Base-by-base conservation (phyloP, 2,888 invertebrate species). In the Aspidiotus destructor region DNA sequence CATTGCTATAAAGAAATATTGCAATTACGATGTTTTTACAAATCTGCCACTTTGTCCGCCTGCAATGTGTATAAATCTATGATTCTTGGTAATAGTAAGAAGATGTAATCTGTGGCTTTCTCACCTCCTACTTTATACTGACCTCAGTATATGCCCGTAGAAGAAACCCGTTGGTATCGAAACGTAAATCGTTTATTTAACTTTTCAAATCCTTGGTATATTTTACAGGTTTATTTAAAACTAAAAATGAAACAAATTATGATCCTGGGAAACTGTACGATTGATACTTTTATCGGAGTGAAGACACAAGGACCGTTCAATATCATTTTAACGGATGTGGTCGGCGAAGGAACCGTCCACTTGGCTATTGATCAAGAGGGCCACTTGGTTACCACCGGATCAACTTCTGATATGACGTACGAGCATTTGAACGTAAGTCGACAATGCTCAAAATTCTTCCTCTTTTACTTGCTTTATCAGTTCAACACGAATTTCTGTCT, bases 291-390 rank as follows among this genome's bases (percentile, higher is more conserved):
- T 81, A 77, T 90, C n/a, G 82, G 84, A 65, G 5, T 28, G 10
- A 85, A 86, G 0, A 69, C 81, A 80, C 69, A 81, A 80, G 92
- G 93, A 0, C 87, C 88, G 0, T 93, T 88, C 77, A 87, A 85
- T 0, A 87, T 92, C 1, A 82, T 86, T 70, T 79, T 93, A 64
- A 83, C 82, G 0, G 84, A 85, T 17, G 87, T 92, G 1, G 81
- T 81, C 65, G 83, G 89, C 1, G 81, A 82, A 71, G 88, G 86
- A 0, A 79, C 83, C 67, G 89, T 88, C 0, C 82, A 82, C 48
- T 80, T 93, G 17, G 85, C 84, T 62, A 87, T 89, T 0, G 85
- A 87, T 73, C 80, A 84, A 68, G 86, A 86, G 73, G 92, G 92
- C 0, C 85, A 84, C 74, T 78, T 93, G 7, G 83, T 85, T 73